phyloP scores from a whole-genome alignment of 1,140 invertebrate species.

The Mercenaria mercenaria region DNA sequence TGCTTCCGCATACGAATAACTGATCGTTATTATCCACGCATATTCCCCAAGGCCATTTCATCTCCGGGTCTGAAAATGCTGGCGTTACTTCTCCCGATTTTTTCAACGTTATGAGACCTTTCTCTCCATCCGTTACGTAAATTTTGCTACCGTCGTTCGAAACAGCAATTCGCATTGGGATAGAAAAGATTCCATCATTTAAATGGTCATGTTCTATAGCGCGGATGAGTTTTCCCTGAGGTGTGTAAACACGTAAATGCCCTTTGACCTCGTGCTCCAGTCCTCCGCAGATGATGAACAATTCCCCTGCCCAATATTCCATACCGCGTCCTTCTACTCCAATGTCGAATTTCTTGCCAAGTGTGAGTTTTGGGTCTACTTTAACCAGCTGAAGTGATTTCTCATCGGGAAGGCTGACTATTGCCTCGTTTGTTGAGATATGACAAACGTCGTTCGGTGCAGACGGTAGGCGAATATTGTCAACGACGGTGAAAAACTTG shows the following conservation, averaged over 20 bases:
- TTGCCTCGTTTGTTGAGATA: conserved; percentile 49
- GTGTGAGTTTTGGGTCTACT: conserved; percentile 45
- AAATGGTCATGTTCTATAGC: conserved; percentile 54
- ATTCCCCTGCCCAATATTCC: conserved; percentile 58
- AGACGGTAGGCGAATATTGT: conserved; percentile 1
- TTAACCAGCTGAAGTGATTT: conserved; percentile 34
- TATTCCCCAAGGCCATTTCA: conserved; percentile 58
- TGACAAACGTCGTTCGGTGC: conserved; percentile 52
- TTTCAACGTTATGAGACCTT: conserved; percentile 41
- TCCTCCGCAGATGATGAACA: conserved; percentile 47
- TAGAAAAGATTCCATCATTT: conserved; percentile 38
- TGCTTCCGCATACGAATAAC: conserved; percentile 48
- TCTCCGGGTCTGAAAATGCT: conserved; percentile 22
- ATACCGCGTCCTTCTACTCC: conserved; percentile 50
- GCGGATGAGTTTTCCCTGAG: conserved; percentile 35
- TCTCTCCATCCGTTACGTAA: conserved; percentile 49
- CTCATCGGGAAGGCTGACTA: conserved; percentile 51
- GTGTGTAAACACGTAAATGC: conserved; percentile 26
- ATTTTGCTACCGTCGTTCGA: conserved; percentile 53
- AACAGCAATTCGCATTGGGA: conserved; percentile 50
- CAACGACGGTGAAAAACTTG: conserved; percentile 40
- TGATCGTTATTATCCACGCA: conserved; percentile 50
- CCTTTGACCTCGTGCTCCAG: conserved; percentile 53
- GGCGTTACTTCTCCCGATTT: conserved; percentile 37
- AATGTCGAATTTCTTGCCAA: conserved; percentile 45